Base-by-base conservation (phyloP, 2,113 vertebrate genomes). In the Phycodurus eques region DNA sequence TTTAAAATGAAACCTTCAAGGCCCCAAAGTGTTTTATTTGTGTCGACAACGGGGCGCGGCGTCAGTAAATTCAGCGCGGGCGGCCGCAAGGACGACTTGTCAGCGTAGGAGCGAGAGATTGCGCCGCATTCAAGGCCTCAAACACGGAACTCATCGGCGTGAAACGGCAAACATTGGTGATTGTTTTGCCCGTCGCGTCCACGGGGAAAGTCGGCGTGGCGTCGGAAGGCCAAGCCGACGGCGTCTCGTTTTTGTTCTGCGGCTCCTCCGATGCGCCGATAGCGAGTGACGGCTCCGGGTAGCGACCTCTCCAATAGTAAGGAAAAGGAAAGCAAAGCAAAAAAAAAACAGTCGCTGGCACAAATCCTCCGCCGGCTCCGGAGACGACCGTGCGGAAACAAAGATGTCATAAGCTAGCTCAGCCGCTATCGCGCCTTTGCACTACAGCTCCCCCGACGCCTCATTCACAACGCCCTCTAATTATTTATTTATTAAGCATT, bases 361-460 rank as follows among this genome's bases (percentile, higher is more conserved):
- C 14, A 66, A 66, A 66, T 46, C 44, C 64, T 47, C n/a, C 20
- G 20, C 43, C 44, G 44, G 44, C 64, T 47, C n/a, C 22, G 11
- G 43, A 66, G 43, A 66, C 43, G 35, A 15, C 59, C 14, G 15
- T 3, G 59, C 59, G 19, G 27, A 66, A 66, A 66, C 64, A 66
- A 66, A 66, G 64, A 66, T 47, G 64, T 66, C 42, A 66, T 66
- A 66, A 66, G 64, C 64, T 66, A 66, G 64, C 64, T 66, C 47
- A 66, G 64, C 64, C 22, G 44, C 44, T 66, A 66, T 66, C 64
- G 64, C 64, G 64, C 2, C n/a, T 46, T 47, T 66, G 64, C 64
- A 66, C 64, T 66, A 46, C 64, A 47, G 47, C 64, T 66, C 64
- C 64, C 64, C 44, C 20, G 64, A 66, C 64, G 22, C 43, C 13